Percentiles rank a stretch among this genome's conserved stretches.
Conservation (phyloP, 2,888 invertebrate species). For the Blastobasis adustella region DNA sequence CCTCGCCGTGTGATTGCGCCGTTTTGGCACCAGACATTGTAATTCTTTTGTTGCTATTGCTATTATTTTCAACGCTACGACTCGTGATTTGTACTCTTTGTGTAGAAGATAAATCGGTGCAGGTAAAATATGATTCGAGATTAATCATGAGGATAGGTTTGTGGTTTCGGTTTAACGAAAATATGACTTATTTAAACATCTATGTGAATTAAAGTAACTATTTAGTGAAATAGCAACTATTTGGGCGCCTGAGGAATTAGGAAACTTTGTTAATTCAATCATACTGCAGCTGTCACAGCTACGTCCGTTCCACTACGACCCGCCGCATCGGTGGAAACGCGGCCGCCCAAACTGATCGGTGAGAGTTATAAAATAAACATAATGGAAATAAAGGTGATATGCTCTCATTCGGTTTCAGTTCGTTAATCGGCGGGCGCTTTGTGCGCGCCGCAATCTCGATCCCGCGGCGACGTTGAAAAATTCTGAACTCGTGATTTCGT, state of each 20-base stretch:
- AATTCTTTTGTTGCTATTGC: constrained; percentile 65
- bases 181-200: too few species aligned
- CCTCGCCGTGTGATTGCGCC: constrained; percentile 42
- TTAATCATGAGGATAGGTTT: too few species aligned
- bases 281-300: too few species aligned
- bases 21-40: constrained; percentile 63
- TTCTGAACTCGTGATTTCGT: constrained; percentile 68
- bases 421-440: constrained; percentile 59
- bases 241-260: too few species aligned
- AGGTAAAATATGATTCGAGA: too few species aligned
- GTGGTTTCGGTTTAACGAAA: too few species aligned
- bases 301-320: too few species aligned
- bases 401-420: constrained; percentile 56
- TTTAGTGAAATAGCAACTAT: too few species aligned
- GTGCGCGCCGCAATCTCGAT: constrained; percentile 59
- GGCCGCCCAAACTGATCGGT: not conserved
- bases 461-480: constrained; percentile 61
- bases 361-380: constrained; percentile 25
- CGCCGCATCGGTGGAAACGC: too few species aligned
- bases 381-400: constrained; percentile 49
- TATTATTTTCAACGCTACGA: constrained; percentile 62
- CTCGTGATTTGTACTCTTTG: constrained; percentile 45
- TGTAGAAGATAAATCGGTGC: constrained; percentile 34
- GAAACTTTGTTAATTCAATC: too few species aligned
- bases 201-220: too few species aligned